Evolutionary conservation across 2,888 invertebrate species (phyloP), one percentile per base, ranked within the genome.

Genomic region (Meloe dianella): DNA sequence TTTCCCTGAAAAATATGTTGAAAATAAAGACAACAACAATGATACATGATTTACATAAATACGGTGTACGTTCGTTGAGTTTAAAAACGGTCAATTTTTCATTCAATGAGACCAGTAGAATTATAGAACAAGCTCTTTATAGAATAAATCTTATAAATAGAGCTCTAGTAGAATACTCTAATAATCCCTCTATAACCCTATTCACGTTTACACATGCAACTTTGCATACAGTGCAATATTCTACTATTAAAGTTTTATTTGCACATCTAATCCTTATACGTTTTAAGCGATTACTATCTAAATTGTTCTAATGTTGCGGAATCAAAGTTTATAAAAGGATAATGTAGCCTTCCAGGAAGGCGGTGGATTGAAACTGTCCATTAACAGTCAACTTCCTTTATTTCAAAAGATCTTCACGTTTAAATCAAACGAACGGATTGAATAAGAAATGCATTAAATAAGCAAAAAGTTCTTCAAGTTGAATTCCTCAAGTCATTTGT

Each of bases 21-120:
- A 58, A 27, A 30, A 17, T 30, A 58, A 30, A 10, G 4, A 14
- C 30, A n/a, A 6, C 32, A 24, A 17, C 41, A 27, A 58, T 29
- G 32, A 30, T 30, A 35, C 58, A 35, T 32, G 58, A 32, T 58
- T 30, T 58, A 58, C 30, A 14, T 58, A 35, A 35, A 35, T 35
- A 35, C 1, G 14, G 35, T 35, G 4, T 35, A 12, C 9, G 9
- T 30, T 8, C 30, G 1, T 30, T 7, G 7, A 35, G 12, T 0
- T 14, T 35, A 12, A 35, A 35, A 35, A 35, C 4, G 14, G 4
- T 14, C 12, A 12, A 35, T 12, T 35, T 27, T 35, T 35, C 12
- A 35, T 35, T 12, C 35, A 14, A 10, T 4, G 5, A 12, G 12
- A 35, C 14, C 14, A 30, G 30, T 30, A 7, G 9, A 30, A 30